Evolutionary conservation across 2,888 invertebrate species (phyloP).

Genomic region (Scrobipalpa costella): DNA sequence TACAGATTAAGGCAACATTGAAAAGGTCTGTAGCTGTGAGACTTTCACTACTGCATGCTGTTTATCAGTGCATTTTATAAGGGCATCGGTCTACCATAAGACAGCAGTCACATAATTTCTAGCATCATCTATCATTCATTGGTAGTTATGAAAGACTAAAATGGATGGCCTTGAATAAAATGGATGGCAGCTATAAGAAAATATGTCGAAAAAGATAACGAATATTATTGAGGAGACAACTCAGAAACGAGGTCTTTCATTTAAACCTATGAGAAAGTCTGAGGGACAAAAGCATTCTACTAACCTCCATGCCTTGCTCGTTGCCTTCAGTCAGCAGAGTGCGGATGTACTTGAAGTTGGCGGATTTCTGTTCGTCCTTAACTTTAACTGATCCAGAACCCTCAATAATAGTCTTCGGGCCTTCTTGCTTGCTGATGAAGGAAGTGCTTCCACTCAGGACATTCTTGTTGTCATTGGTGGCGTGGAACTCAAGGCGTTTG

Average conservation of each 20-base stretch:
- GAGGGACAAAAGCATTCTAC: background rate
- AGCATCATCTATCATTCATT: background rate
- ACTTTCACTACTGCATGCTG: too few relatives aligned
- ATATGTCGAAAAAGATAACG: too few relatives aligned
- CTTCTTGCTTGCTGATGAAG: conserved; percentile 86
- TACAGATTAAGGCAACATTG: background rate
- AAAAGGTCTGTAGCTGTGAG: too few relatives aligned
- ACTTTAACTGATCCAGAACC: conserved; percentile 87
- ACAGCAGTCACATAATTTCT: background rate
- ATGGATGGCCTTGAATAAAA: too few relatives aligned
- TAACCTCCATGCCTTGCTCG: conserved; percentile 84
- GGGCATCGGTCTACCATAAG: background rate
- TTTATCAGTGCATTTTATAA: too few relatives aligned
- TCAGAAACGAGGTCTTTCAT: too few relatives aligned
- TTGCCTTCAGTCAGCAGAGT: conserved; percentile 84
- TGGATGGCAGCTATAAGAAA: too few relatives aligned
- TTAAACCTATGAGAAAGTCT: too few relatives aligned
- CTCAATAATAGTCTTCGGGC: conserved; percentile 86
- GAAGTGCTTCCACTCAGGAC: conserved; percentile 87
- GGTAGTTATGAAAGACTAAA: too few relatives aligned
- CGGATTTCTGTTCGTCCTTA: conserved; percentile 84
- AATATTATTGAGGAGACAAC: too few relatives aligned
- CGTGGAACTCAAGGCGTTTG: conserved; percentile 83
- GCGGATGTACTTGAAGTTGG: conserved; percentile 87
- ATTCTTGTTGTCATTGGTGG: conserved; percentile 84